phyloP scores from a whole-genome alignment of 2,888 invertebrate genomes.

The Ectobius pallidus region DNA sequence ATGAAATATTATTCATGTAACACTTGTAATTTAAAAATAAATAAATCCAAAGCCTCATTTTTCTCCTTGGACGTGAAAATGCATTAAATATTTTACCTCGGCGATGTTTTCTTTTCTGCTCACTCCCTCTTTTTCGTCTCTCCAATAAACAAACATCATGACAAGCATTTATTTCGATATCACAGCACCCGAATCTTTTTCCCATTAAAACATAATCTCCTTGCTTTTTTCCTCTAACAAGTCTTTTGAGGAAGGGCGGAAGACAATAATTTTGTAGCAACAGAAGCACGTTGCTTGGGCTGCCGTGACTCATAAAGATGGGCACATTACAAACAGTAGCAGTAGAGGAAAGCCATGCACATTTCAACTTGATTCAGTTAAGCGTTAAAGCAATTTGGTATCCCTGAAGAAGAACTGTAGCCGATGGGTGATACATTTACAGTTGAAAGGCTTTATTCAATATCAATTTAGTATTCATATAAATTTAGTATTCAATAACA shows the following conservation, averaged over 20 bases:
- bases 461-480: too few species aligned
- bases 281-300: neutral
- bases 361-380: too few species aligned
- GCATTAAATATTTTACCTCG: constrained; percentile 19
- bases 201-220: constrained; percentile 29
- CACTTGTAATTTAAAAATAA: too few species aligned
- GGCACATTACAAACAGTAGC: too few species aligned
- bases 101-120: neutral
- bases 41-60: neutral
- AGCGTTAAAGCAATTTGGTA: too few species aligned
- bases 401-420: too few species aligned
- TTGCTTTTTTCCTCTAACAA: neutral
- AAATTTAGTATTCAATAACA: too few species aligned
- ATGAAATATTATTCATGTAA: too few species aligned
- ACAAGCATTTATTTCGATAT: constrained; percentile 34
- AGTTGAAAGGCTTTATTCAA: too few species aligned
- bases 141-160: constrained; percentile 31
- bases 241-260: constrained; percentile 9
- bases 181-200: constrained; percentile 21
- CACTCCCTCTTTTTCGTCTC: neutral
- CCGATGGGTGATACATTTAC: too few species aligned
- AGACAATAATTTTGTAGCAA: neutral
- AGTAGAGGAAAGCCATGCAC: too few species aligned
- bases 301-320: neutral
- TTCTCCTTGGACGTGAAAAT: neutral